These are phyloP conservation scores for Naja naja DNA, from an alignment of 2,113 vertebrate species.

Conservation along the genomic window DNA sequence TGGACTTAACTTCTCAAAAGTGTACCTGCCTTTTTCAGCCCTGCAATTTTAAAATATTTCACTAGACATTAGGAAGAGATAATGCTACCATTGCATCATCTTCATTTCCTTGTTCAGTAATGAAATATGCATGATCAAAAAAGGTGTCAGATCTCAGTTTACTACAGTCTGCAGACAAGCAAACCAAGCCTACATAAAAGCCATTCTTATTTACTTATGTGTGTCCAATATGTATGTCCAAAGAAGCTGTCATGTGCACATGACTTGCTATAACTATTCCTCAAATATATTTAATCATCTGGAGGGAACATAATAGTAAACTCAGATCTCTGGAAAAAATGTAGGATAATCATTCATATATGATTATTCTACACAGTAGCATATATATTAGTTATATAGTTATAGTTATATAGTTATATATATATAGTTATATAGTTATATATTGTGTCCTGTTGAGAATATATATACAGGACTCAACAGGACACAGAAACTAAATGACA, in stretches of 20 bases:
- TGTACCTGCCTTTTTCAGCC: not conserved
- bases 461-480: no score
- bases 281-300: not conserved
- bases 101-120: not conserved
- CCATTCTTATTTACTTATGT: not conserved
- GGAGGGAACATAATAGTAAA: not conserved
- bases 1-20: not conserved
- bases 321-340: not conserved
- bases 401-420: no score
- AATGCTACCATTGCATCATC: not conserved
- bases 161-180: not conserved
- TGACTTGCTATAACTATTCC: not conserved
- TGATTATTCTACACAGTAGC: no score
- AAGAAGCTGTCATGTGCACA: not conserved
- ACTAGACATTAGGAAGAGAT: not conserved
- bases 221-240: not conserved
- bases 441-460: not conserved
- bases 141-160: not conserved
- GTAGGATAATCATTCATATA: not conserved
- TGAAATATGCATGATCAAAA: not conserved
- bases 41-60: not conserved
- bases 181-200: not conserved
- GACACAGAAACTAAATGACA: not conserved
- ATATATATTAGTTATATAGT: no score
- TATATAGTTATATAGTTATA: no score